Base-by-base conservation (phyloP, 1,140 invertebrate genomes). In the Aculops lycopersici region DNA sequence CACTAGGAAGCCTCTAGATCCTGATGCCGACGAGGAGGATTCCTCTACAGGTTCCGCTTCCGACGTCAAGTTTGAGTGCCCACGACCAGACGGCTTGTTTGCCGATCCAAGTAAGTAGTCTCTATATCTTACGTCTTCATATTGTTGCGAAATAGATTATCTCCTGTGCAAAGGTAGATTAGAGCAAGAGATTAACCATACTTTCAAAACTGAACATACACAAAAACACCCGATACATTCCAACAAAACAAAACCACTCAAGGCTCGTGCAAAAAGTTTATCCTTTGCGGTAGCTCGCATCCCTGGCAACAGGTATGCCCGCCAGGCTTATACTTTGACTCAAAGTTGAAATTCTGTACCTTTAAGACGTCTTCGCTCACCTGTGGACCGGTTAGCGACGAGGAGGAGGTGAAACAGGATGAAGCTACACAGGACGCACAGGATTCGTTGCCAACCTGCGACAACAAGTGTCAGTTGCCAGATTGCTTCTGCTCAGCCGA, bases 401-500 rank as follows among this genome's bases (percentile, higher is more conserved):
- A 38, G 15, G 45, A 46, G 18, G 24, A 17, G 1, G 14, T 16
- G 20, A 15, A 38, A 20, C 41, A 46, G 18, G 38, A 41, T 12
- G 8, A 14, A 19, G 39, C 38, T 20, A 35, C 35, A 5, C 43
- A 43, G 21, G 24, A 31, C 8, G 24, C 8, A 8, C 42, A 46
- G 39, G 45, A 43, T 3, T 39, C 39, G 18, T 16, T 46, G 19
- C 40, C 39, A 13, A 70, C 68, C 53, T 88, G 80, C 52, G 69
- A 83, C 47, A 57, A 66, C 1, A 61, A 69, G 35, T 90, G 84
- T 51, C 53, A 62, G 38, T 60, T 90, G 41, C 83, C 83, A 4
- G 78, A 84, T 50, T 92, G 84, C 53, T 86, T 74, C 57, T 90
- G 83, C 54, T 81, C 78, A 3, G 73, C 74, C 51, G 78, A 86